Evolutionary conservation across 2,888 invertebrate genomes (phyloP), one percentile per base, ranked within the genome.

Genomic region (Pristionchus entomophagus): DNA sequence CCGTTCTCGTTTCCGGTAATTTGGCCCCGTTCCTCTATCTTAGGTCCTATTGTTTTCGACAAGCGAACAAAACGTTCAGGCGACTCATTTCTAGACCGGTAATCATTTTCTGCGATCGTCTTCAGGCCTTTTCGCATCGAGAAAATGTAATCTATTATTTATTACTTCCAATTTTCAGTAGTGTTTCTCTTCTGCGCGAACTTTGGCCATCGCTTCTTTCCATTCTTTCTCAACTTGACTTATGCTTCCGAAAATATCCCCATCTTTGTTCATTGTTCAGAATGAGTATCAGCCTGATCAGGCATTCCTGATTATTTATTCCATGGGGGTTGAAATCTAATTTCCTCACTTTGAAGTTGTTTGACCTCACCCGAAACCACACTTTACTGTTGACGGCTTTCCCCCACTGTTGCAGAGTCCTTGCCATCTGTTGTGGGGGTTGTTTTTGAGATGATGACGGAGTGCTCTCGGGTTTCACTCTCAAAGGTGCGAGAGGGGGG

Each of bases 361-460:
- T 8, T 56, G 22, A 56, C 22, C 22, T 26, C n/a, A 56, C 56
- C 26, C 10, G 56, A 26, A 56, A 56, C n/a, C 26, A n/a, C 26
- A n/a, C 56, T 51, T 22, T 5, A 17, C 26, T 56, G 56, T 56
- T 56, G 56, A 56, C 26, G 10, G 56, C 8, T 56, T 26, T 26
- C 53, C 1, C 12, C 3, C 56, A n/a, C n/a, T n/a, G n/a, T n/a
- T 26, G 56, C 56, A 26, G 10, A 22, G n/a, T n/a, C n/a, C n/a
- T n/a, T 56, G 56, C 12, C 56, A n/a, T 65, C 65, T 29, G 65
- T 22, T 65, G 32, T 32, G 29, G n/a, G 5, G 17, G 38, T 69
- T 69, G 69, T 69, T 69, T 5, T 69, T 62, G 38, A n/a, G 22
- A 65, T 69, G 5, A 41, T 69, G 69, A 69, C 69, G 69, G 38